phyloP scores from a whole-genome alignment of 2,797 vertebrate species.

The Catamblyrhynchus diadema region DNA sequence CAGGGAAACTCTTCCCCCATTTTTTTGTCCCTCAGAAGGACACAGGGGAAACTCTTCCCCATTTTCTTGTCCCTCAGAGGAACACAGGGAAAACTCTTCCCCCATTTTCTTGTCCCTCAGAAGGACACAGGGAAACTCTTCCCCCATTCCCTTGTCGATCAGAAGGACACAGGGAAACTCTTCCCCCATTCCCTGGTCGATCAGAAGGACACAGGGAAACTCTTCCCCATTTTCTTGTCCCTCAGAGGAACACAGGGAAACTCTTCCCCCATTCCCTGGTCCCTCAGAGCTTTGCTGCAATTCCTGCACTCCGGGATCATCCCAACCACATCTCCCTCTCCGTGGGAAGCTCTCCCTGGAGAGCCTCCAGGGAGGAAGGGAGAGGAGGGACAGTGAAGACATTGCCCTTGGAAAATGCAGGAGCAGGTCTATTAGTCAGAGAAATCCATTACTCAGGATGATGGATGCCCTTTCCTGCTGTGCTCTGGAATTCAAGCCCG shows the following conservation, averaged over 20 bases:
- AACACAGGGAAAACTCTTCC: fast-evolving
- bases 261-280: no score
- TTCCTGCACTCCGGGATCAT: neutral
- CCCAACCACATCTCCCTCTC: neutral
- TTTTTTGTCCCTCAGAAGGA: fast-evolving
- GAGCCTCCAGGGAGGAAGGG: neutral
- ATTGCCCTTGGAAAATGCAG: neutral
- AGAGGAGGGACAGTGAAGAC: neutral
- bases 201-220: neutral
- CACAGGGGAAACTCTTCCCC: neutral
- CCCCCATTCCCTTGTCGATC: fast-evolving
- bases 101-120: fast-evolving
- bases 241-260: neutral
- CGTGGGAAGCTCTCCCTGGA: neutral
- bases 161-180: neutral
- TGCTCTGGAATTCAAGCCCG: neutral
- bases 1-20: neutral
- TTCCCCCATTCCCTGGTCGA: fast-evolving
- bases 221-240: fast-evolving
- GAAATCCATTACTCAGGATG: conserved; percentile 1
- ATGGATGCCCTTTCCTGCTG: neutral
- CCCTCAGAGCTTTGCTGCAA: neutral
- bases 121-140: neutral
- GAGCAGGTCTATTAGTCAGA: neutral
- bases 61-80: fast-evolving